phyloP scores from a whole-genome alignment of 2,888 invertebrate species.

The Branchellion lobata region DNA sequence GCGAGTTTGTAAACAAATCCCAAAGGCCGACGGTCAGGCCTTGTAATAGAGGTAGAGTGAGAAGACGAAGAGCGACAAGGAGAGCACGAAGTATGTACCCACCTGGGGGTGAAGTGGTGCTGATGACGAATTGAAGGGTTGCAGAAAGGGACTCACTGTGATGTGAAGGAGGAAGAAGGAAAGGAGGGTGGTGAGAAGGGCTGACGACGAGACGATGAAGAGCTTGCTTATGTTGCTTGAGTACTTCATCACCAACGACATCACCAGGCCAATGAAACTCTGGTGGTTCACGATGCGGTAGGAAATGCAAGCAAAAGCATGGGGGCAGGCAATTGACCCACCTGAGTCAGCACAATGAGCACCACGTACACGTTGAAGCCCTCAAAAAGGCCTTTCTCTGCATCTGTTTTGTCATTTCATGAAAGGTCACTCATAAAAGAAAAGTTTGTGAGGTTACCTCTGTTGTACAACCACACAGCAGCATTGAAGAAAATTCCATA shows the following conservation, averaged over 20 bases:
- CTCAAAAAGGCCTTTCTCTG: slow-evolving; percentile 52
- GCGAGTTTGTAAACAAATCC: too few relatives aligned
- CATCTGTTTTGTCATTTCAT: too few relatives aligned
- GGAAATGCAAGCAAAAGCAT: neutral
- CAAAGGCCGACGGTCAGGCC: too few relatives aligned
- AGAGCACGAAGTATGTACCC: slow-evolving; percentile 56
- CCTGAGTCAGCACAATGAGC: slow-evolving; percentile 57
- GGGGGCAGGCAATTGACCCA: too few relatives aligned
- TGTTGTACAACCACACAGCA: slow-evolving; percentile 44
- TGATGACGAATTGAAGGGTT: too few relatives aligned
- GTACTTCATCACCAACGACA: slow-evolving; percentile 62
- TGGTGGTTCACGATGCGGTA: too few relatives aligned
- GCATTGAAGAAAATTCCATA: slow-evolving; percentile 58
- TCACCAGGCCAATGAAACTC: slow-evolving; percentile 59
- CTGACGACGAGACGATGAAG: slow-evolving; percentile 60
- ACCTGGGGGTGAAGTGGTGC: too few relatives aligned
- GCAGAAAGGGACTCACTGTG: neutral
- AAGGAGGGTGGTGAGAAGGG: slow-evolving; percentile 58
- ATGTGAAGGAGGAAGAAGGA: slow-evolving; percentile 58
- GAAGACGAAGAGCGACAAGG: slow-evolving; percentile 55
- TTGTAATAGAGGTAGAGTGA: slow-evolving; percentile 57
- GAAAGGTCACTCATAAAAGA: neutral
- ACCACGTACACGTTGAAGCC: slow-evolving; percentile 57
- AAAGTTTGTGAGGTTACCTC: neutral
- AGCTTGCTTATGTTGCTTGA: slow-evolving; percentile 60